Evolutionary conservation across 2,888 invertebrate genomes (phyloP), one percentile per base, ranked within the genome.

Genomic region (Macrophya annulata): DNA sequence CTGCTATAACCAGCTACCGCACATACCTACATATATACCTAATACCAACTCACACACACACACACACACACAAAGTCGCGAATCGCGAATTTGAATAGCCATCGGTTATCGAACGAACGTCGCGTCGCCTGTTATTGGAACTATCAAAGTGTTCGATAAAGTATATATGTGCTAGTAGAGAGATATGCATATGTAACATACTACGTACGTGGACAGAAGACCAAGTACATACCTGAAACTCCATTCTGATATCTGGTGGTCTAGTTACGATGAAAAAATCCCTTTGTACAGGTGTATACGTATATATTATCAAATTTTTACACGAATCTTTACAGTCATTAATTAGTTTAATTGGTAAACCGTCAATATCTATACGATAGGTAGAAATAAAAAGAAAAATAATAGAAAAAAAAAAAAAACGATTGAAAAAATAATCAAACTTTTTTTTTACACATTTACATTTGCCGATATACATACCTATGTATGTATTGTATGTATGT

Each of bases 61-160:
- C n/a, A n/a, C n/a, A n/a, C n/a, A n/a, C 31, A 31, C 31, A 31
- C 31, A 1, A 31, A 31, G 8, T 6, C n/a, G 5, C 62, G 8
- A 8, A 21, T 8, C 8, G 62, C 21, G 62, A 62, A 62, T 62
- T 62, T 62, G 62, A 62, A 62, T 62, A 62, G 62, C 62, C 62
- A 62, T 62, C 62, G 62, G n/a, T 62, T 62, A 62, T 62, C 62
- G 62, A 62, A 62, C 31, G 31, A 31, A 31, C 31, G 31, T 31
- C 40, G 37, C 71, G 17, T 71, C 40, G 37, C 71, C n/a, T 40
- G 71, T 40, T 71, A 40, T n/a, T 71, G 17, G 37, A 62, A 62
- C 62, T 62, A 62, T 21, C 62, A 21, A 62, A 62, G 12, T 62
- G 62, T 62, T 62, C 25, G 62, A 3, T 25, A 12, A 62, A 62